Base-by-base conservation (phyloP, 2,888 invertebrate genomes). In the Globia sparganii region DNA sequence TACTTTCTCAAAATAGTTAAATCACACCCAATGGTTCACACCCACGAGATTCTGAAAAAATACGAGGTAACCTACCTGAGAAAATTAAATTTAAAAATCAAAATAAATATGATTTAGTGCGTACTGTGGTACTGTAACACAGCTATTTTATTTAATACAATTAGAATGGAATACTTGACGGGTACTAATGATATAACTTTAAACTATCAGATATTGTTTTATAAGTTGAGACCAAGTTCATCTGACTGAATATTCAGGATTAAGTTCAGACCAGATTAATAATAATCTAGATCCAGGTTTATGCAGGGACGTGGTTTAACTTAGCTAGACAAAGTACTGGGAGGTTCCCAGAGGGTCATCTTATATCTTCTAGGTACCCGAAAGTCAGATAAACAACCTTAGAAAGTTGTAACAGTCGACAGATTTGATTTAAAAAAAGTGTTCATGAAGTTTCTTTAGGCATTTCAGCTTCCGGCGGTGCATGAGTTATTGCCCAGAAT, bases 191-290 rank as follows among this genome's bases (percentile, higher is more conserved):
- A 62, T 58, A 58, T 67, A 61, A 61, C 56, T 67, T 62, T 61
- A 40, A 37, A 61, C 71, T 82, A 77, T 82, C 18, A 64, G 59
- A 59, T 58, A 83, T 58, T 69, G 43, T 56, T 40, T 46, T 49
- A 34, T 46, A 64, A 58, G 31, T 59, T 40, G 13, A 31, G 46
- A 31, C 37, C 34, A 53, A 61, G 31, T 62, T 74, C 9, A 31
- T 53, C 43, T 62, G 46, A 6, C 25, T 62, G 46, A 56, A 75
- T 40, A 67, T 81, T 81, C 25, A 40, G 34, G 40, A 80, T 77
- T 62, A 49, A 56, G 34, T 81, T 62, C 1, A 28, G 46, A 34
- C 25, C 11, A 56, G 58, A 59, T 59, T 65, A 49, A n/a, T 68
- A 34, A 34, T 15, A 31, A 34, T 58, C 21, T 65, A 49, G 28